A percentile compares a stretch with the other conserved stretches of the same genome.
Evolutionary conservation across 2,888 invertebrate species (phyloP).

Genomic region (Drosophila antonietae): DNA sequence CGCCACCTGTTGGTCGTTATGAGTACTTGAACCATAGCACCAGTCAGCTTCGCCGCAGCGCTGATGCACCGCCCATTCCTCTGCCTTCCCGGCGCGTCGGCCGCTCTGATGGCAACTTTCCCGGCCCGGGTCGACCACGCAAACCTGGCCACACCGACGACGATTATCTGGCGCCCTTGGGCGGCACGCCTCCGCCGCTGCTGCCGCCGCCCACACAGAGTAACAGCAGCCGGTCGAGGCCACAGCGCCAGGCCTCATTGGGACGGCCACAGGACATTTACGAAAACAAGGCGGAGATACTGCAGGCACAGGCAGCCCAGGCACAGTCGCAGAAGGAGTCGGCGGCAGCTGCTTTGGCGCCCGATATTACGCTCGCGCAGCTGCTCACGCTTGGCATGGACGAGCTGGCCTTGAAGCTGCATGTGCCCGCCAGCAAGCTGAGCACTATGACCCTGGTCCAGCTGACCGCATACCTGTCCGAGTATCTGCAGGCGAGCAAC

Average conservation of each 20-base stretch:
- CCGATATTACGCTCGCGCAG: slow-evolving; percentile 92
- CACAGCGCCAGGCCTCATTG: slow-evolving; percentile 73
- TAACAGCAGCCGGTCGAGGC: slow-evolving; percentile 72
- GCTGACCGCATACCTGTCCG: slow-evolving; percentile 91
- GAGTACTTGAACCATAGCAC: slow-evolving; percentile 79
- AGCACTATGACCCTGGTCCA: slow-evolving; percentile 95
- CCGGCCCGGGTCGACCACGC: slow-evolving; percentile 85
- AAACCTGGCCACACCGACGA: slow-evolving; percentile 87
- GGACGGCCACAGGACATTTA: slow-evolving; percentile 80
- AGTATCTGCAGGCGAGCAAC: slow-evolving; percentile 83
- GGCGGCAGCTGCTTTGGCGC: slow-evolving; percentile 62
- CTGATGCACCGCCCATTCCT: slow-evolving; percentile 87
- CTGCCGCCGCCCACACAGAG: slow-evolving; percentile 85
- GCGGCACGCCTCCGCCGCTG: slow-evolving; percentile 82
- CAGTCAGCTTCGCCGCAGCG: slow-evolving; percentile 44
- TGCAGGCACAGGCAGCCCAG: slow-evolving; percentile 73
- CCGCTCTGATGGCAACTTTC: slow-evolving; percentile 85
- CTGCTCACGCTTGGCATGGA: slow-evolving; percentile 92
- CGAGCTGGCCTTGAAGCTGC: slow-evolving; percentile 90
- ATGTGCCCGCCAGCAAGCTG: slow-evolving; percentile 91
- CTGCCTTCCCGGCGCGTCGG: slow-evolving; percentile 86
- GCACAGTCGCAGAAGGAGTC: slow-evolving; percentile 42
- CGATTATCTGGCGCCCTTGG: slow-evolving; percentile 89
- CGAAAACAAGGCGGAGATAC: slow-evolving; percentile 83
- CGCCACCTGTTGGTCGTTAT: slow-evolving; percentile 72